A percentile compares a stretch with the other conserved stretches of the same genome.
Evolutionary conservation across 2,888 invertebrate species (phyloP).

Genomic region (Portevinia maculata): DNA sequence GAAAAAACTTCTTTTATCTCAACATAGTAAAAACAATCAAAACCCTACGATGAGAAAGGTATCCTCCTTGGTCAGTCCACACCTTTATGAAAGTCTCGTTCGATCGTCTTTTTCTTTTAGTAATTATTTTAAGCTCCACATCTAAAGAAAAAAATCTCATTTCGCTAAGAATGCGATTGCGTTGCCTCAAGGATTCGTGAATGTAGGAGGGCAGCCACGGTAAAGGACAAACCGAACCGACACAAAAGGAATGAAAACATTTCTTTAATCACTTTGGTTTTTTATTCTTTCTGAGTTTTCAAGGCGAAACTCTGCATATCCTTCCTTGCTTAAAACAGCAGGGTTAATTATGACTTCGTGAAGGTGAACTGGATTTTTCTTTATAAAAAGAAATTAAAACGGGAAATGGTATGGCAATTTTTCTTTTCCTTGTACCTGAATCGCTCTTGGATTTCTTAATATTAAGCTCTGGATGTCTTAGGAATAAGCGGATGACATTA

Average conservation of each 20-base stretch:
- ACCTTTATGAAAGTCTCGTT: constrained; percentile 57
- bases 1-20: constrained; percentile 67
- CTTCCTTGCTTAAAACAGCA: constrained; percentile 44
- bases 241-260: constrained; percentile 35
- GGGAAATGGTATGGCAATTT: background rate
- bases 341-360: constrained; percentile 64
- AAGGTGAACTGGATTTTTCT: constrained; percentile 32
- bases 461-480: constrained; percentile 8
- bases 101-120: constrained; percentile 21
- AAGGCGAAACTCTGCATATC: constrained; percentile 58
- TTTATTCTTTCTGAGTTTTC: constrained; percentile 33
- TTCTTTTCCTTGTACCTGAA: constrained; percentile 21
- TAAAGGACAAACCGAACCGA: constrained; percentile 34
- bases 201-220: constrained; percentile 39
- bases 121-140: constrained; percentile 51
- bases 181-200: constrained; percentile 62
- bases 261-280: constrained; percentile 47
- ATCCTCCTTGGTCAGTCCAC: constrained; percentile 56
- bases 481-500: constrained; percentile 19
- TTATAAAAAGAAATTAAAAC: constrained; percentile 6
- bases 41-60: constrained; percentile 14
- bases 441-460: constrained; percentile 33
- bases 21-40: constrained; percentile 8
- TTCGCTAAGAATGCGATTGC: constrained; percentile 67
- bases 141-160: constrained; percentile 57